Evolutionary conservation across 1,140 invertebrate species (phyloP), one percentile per base, ranked within the genome.

Genomic region (Scaptodrosophila lebanonensis): DNA sequence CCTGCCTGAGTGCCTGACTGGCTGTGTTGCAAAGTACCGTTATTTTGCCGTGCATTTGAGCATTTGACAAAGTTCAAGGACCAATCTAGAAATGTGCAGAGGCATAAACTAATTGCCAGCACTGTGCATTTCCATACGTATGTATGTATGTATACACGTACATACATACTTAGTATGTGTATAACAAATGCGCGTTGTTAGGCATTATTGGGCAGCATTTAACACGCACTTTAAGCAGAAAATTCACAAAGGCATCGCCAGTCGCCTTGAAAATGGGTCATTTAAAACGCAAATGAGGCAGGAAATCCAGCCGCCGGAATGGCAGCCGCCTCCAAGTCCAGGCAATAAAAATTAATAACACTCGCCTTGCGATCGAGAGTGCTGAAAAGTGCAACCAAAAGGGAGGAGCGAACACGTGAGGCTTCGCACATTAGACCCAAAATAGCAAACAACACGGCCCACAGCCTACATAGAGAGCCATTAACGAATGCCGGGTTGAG

Each of bases 221-320:
- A 50, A 30, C 12, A 15, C 7, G 47, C 5, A 17, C 33, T 47
- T 35, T 27, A 35, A 49, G n/a, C 5, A 9, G 16, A 22, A 48
- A 38, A 15, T 32, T 51, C n/a, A n/a, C n/a, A 56, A 48, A 40
- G 40, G 29, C 50, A 61, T 25, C 18, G 20, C n/a, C 48, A 52
- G 32, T 20, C 27, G 42, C 43, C 27, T 16, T 27, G 57, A 43
- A 32, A 48, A 32, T 39, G 51, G 58, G 36, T 38, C 58, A 56
- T 56, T 62, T 62, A 61, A 61, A 49, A 56, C 36, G 36, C 52
- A 61, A 61, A 61, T 61, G 58, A 56, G 38, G 36, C 58, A 42
- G 17, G n/a, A 17, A 44, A 39, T 49, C 15, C 29, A 53, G 16
- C 30, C 33, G 29, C 33, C 30, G 11, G 36, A 29, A 5, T 13